Conservation (phyloP, 1,140 invertebrate genomes). For the Euborellia annulipes region DNA sequence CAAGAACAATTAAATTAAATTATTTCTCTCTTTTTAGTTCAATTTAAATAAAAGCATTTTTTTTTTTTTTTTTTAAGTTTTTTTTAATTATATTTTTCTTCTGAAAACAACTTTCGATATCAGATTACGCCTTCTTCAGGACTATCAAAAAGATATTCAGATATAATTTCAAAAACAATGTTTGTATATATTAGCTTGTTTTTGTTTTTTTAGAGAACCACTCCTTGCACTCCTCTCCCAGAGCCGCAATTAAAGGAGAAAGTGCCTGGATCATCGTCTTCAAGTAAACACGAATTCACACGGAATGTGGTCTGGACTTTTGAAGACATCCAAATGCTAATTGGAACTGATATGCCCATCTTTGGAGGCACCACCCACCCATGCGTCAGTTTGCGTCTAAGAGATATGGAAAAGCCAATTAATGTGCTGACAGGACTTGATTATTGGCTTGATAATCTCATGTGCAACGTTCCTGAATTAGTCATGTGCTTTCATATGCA, state of each 20-base stretch:
- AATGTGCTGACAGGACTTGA: conserved; percentile 87
- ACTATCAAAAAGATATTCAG: too few species aligned
- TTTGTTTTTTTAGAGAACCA: too few species aligned
- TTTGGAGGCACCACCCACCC: conserved; percentile 80
- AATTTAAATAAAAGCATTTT: too few species aligned
- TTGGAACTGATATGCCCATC: conserved; percentile 84
- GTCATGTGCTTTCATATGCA: conserved; percentile 89
- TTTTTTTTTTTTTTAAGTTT: too few species aligned
- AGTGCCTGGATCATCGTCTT: conserved; percentile 48
- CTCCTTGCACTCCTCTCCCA: conserved; percentile 49
- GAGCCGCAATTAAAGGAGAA: conserved; percentile 57
- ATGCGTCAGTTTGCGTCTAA: conserved; percentile 69
- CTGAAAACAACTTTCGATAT: too few species aligned
- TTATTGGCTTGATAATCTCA: conserved; percentile 91
- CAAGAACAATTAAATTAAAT: too few species aligned
- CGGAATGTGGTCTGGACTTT: conserved; percentile 87
- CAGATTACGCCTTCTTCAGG: too few species aligned
- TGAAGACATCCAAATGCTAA: conserved; percentile 82
- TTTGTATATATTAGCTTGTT: too few species aligned
- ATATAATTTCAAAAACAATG: too few species aligned
- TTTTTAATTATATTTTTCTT: too few species aligned
- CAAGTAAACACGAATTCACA: conserved; percentile 40
- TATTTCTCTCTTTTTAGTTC: too few species aligned
- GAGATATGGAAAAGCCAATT: conserved; percentile 58
- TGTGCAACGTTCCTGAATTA: conserved; percentile 93